Percentiles rank a stretch among this genome's conserved stretches.
phyloP scores from a whole-genome alignment of 2,888 invertebrate genomes.

The Itoplectis maculator region DNA sequence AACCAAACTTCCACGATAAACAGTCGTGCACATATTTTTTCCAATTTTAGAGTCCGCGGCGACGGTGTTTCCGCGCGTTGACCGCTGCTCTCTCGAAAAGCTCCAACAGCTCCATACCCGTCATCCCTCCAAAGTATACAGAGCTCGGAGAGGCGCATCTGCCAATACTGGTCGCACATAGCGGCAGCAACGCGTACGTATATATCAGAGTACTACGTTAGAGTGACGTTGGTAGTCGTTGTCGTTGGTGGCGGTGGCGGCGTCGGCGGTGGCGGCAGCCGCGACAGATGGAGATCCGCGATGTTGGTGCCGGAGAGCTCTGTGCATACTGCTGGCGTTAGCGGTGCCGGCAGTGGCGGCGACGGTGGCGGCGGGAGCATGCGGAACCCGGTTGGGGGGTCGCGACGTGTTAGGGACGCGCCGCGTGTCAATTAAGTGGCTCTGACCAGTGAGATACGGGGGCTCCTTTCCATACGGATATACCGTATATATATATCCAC shows the following conservation, averaged over 20 bases:
- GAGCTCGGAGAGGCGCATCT: not conserved
- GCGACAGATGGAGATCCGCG: constrained; percentile 83
- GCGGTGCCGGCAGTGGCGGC: constrained; percentile 65
- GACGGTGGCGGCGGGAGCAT: constrained; percentile 64
- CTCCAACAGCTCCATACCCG: no score
- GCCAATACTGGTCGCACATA: constrained; percentile 8
- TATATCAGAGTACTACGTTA: not conserved
- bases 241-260: constrained; percentile 68
- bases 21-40: no score
- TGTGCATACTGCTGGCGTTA: constrained; percentile 42
- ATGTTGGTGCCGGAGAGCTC: constrained; percentile 68
- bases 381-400: constrained; percentile 80
- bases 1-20: no score
- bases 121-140: not conserved
- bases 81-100: no score
- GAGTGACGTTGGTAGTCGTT: constrained; percentile 38
- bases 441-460: constrained; percentile 83
- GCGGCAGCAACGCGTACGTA: not conserved
- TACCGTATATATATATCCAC: constrained; percentile 66
- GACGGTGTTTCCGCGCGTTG: no score
- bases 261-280: constrained; percentile 67
- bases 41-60: no score
- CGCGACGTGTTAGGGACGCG: constrained; percentile 83
- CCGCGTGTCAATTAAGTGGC: constrained; percentile 84
- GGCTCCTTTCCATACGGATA: constrained; percentile 82